phyloP scores from a whole-genome alignment of 2,113 vertebrate species.

The Hipposideros armiger region DNA sequence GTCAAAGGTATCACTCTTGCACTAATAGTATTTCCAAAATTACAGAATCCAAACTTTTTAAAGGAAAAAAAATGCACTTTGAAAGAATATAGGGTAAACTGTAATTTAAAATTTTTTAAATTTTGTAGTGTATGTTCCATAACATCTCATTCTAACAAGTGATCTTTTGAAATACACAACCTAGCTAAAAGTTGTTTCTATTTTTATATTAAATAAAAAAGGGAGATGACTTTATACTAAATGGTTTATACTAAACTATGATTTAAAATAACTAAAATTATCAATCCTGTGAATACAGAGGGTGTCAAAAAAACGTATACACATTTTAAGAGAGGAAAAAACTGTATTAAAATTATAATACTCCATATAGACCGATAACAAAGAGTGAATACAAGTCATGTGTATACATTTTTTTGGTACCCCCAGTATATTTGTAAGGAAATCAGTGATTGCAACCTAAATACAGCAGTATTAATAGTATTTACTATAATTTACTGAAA shows the following conservation, averaged over 20 bases:
- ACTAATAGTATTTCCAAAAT: constrained; percentile 35
- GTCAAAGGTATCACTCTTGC: not conserved
- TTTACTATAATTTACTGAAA: constrained; percentile 44
- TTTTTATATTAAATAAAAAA: not conserved
- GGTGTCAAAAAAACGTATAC: no score
- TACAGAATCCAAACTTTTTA: not conserved
- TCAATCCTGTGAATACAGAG: not conserved
- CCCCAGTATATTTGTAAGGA: not conserved
- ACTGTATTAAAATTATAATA: no score
- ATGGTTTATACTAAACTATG: not conserved
- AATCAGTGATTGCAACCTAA: not conserved
- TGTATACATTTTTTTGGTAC: no score
- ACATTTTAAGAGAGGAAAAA: no score
- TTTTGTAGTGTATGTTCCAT: not conserved
- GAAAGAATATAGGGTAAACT: not conserved
- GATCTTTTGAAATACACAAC: not conserved
- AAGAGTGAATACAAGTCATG: no score
- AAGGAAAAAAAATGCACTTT: not conserved
- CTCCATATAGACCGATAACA: no score
- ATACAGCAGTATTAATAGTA: not conserved
- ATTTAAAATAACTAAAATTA: constrained; percentile 48
- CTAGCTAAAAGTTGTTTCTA: constrained; percentile 9
- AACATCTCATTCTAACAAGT: constrained; percentile 25
- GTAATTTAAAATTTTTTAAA: not conserved
- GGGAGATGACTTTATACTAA: constrained; percentile 20